These are phyloP conservation scores for Bubo scandiacus DNA, from an alignment of 2,113 vertebrate species.

Conservation along the genomic window DNA sequence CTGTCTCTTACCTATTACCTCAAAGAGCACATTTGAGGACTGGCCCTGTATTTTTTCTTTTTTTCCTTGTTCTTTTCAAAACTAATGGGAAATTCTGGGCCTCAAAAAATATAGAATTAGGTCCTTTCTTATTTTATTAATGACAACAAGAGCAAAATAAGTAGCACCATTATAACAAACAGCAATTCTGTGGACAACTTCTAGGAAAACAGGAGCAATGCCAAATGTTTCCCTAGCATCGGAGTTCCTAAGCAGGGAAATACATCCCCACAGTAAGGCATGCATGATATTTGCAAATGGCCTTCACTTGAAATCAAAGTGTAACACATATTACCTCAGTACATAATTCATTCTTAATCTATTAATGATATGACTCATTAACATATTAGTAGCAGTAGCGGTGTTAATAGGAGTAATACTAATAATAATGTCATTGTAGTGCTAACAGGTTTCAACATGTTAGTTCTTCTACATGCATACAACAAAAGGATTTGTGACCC, in stretches of 20 bases:
- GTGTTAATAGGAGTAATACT: slow-evolving; percentile 14
- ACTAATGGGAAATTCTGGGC: not conserved
- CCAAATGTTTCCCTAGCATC: not conserved
- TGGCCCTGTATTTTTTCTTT: not conserved
- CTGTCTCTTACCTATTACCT: not conserved
- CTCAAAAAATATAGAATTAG: not conserved
- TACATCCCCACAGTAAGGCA: not conserved
- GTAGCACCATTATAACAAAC: not conserved
- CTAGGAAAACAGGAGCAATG: slow-evolving; percentile 24
- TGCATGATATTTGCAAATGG: not conserved
- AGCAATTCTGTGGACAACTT: slow-evolving; percentile 2
- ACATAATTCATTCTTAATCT: slow-evolving; percentile 46
- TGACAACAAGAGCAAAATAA: not conserved
- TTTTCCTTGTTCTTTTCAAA: not conserved
- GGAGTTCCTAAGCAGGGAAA: not conserved
- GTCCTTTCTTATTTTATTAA: not conserved
- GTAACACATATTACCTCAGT: not conserved
- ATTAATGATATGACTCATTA: slow-evolving; percentile 52
- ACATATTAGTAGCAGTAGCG: not conserved
- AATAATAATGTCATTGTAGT: not conserved
- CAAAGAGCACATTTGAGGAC: not conserved
- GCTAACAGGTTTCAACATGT: not conserved
- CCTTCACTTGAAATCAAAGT: slow-evolving; percentile 4
- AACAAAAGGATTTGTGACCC: slow-evolving; percentile 11
- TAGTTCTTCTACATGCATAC: not conserved